Percentiles rank a stretch among this genome's conserved stretches.
These are phyloP conservation scores for Platycercus adscitus DNA, from an alignment of 2,113 vertebrate genomes.

Conservation along the genomic window DNA sequence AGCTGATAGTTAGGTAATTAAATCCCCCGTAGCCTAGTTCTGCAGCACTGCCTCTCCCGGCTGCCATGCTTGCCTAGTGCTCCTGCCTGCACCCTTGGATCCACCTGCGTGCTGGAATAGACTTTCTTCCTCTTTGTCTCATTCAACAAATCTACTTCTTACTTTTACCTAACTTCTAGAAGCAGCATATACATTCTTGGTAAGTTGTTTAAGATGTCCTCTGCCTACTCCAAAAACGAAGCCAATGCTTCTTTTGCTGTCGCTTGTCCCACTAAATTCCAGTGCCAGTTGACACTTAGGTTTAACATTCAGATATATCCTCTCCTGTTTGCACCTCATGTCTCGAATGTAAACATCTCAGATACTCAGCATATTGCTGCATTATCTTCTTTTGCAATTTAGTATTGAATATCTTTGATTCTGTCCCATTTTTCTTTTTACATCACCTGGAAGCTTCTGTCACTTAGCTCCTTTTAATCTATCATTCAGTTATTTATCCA, in stretches of 20 bases:
- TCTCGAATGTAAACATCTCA: neutral
- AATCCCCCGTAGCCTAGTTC: neutral
- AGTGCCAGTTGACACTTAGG: neutral
- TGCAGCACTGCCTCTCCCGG: neutral
- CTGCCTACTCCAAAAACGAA: neutral
- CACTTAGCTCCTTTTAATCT: neutral
- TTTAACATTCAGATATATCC: neutral
- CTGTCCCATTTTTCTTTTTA: neutral
- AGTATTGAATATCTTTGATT: neutral
- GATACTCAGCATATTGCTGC: neutral
- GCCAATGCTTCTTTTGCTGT: neutral
- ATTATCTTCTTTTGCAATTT: neutral
- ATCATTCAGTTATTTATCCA: neutral
- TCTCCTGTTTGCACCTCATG: neutral
- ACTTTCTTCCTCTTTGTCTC: neutral
- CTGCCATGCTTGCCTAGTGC: accelerated
- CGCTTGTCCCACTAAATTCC: neutral
- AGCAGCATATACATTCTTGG: neutral
- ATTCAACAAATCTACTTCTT: neutral
- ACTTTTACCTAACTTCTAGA: neutral
- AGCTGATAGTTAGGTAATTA: neutral
- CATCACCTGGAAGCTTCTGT: neutral
- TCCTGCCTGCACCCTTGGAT: neutral
- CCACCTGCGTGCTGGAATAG: accelerated
- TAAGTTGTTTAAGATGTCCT: neutral